phyloP scores from a whole-genome alignment of 1,140 invertebrate genomes.

The Meloidogyne chitwoodi region DNA sequence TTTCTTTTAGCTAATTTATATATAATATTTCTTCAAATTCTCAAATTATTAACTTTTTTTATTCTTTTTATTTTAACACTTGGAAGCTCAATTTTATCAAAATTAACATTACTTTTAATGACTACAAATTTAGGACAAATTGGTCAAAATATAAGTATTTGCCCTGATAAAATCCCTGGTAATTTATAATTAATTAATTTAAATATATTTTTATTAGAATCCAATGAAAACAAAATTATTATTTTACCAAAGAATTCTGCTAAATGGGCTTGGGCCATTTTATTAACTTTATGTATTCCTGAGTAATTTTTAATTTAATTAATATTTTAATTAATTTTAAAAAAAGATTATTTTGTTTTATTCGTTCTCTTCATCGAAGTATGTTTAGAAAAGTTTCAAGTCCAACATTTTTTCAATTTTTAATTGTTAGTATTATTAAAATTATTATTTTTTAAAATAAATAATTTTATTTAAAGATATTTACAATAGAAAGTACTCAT shows the following conservation, averaged over 20 bases:
- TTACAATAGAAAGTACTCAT: slow-evolving; percentile 49
- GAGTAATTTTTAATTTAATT: slow-evolving; percentile 44
- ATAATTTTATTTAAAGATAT: slow-evolving; percentile 32
- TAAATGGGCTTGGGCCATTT: slow-evolving; percentile 57
- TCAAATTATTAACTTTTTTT: slow-evolving; percentile 54
- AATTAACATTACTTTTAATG: slow-evolving; percentile 52
- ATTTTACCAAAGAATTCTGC: slow-evolving; percentile 46
- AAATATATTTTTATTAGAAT: slow-evolving; percentile 35
- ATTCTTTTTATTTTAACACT: slow-evolving; percentile 51
- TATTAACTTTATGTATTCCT: slow-evolving; percentile 46
- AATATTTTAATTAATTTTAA: not conserved
- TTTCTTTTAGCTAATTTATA: slow-evolving; percentile 54
- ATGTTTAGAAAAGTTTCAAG: slow-evolving; percentile 53
- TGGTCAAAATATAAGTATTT: slow-evolving; percentile 54
- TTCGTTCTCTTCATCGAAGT: slow-evolving; percentile 54
- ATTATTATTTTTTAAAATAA: slow-evolving; percentile 12
- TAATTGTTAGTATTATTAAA: slow-evolving; percentile 32
- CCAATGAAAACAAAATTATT: slow-evolving; percentile 42
- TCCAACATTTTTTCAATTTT: slow-evolving; percentile 50
- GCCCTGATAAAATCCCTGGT: slow-evolving; percentile 52
- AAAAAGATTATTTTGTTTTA: slow-evolving; percentile 43
- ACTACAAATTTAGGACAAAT: slow-evolving; percentile 52
- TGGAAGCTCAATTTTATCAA: slow-evolving; percentile 50
- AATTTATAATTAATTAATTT: slow-evolving; percentile 18
- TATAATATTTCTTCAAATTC: slow-evolving; percentile 46